Evolutionary conservation across 2,113 vertebrate species (phyloP), one percentile per base, ranked within the genome.

Genomic region (Noctilio leporinus): DNA sequence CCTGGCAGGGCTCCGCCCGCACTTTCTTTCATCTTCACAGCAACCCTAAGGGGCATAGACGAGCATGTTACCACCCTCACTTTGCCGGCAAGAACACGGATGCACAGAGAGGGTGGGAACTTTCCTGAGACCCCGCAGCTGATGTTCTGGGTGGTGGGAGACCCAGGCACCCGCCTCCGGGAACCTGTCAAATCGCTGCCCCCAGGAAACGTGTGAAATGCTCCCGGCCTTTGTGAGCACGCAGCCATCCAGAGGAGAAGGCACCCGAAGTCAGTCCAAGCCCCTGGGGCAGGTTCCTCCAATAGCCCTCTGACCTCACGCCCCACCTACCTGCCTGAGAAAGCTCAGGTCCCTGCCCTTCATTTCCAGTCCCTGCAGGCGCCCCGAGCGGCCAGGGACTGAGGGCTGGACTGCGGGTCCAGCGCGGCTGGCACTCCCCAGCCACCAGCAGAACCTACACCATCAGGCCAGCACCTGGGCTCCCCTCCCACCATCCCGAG

Each of bases 271-370:
- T n/a, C n/a, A n/a, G n/a, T n/a, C n/a, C n/a, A 14, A 0, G 28
- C 5, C 55, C 38, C 26, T 11, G 30, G n/a, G 73, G 57, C 73
- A 40, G 5, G 11, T 2, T 8, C 35, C 47, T 5, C 38, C n/a
- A 3, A 10, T 65, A 51, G 40, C 72, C 81, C 33, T 24, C 16
- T 1, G 30, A 35, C 30, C 3, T 1, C 10, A 0, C 43, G 7
- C 38, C 45, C 51, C 12, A 0, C 67, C 45, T 10, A 6, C 47
- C n/a, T 7, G 5, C 75, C 2, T 0, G 5, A 1, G 59, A 64
- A 72, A 38, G 7, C 84, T 45, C 53, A 2, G 16, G 33, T 11
- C 35, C 2, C 59, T 4, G 26, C 33, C 28, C 0, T 4, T 26
- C 16, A 33, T 12, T 9, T 16, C 51, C 43, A 35, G 43, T 47